Evolutionary conservation across 2,888 invertebrate species (phyloP).

Genomic region (Sinotaia quadrata): DNA sequence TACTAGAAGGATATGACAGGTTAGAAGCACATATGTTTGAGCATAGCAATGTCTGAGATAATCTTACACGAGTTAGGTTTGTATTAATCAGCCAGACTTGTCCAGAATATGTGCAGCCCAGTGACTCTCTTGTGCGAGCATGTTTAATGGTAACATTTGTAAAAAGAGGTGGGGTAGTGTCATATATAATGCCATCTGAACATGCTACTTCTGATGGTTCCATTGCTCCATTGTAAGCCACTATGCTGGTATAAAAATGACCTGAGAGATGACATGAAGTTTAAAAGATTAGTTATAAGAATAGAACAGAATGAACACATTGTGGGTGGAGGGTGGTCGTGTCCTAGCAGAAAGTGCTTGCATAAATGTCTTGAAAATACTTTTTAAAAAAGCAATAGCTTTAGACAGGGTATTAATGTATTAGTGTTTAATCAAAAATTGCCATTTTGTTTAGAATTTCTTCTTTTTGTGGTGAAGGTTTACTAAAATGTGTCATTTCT

Average conservation of each 20-base stretch:
- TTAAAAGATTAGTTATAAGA: no score
- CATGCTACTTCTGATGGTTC: slow-evolving; percentile 48
- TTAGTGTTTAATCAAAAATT: no score
- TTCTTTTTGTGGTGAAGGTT: no score
- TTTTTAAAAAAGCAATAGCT: no score
- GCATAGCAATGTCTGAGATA: slow-evolving; percentile 16
- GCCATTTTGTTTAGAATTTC: no score
- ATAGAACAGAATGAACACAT: no score
- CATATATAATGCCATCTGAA: slow-evolving; percentile 51
- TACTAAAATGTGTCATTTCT: no score
- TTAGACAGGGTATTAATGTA: no score
- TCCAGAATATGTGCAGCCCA: slow-evolving; percentile 19
- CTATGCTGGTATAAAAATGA: slow-evolving; percentile 43
- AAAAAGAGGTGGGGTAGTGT: slow-evolving; percentile 27
- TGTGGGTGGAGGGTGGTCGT: no score
- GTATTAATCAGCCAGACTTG: slow-evolving; percentile 29
- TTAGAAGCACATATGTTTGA: neutral
- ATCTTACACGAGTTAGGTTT: slow-evolving; percentile 27
- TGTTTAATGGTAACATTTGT: slow-evolving; percentile 5
- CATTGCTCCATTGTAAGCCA: slow-evolving; percentile 57
- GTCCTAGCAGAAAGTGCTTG: no score
- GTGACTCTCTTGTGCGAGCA: neutral
- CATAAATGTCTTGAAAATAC: no score
- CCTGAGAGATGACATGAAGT: slow-evolving; percentile 31
- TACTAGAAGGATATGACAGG: neutral